Base-by-base conservation (phyloP, 2,113 vertebrate genomes). In the Gadus macrocephalus region DNA sequence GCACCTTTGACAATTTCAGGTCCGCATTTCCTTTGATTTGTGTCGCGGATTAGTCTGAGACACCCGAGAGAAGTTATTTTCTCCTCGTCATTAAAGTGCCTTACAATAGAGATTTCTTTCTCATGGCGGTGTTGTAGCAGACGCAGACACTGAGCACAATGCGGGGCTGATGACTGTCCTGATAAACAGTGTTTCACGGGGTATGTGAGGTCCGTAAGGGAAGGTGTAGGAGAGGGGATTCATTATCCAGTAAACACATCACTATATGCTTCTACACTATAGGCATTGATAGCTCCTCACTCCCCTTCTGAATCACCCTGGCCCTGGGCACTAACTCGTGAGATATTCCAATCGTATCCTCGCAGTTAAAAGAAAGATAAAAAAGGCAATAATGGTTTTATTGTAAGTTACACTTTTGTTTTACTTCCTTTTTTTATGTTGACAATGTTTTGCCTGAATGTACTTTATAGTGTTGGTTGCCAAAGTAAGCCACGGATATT, bases 401-500 rank as follows among this genome's bases (percentile, higher is more conserved):
- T 70, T 73, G 68, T 81, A 78, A 69, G 67, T 74, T 70, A 53
- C 56, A 68, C 68, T 61, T 73, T 11, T 35, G 68, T 71, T 63
- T 78, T 73, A 49, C 42, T 49, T 49, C 42, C 42, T 49, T 49
- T 49, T 49, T 49, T 49, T 49, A 49, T 14, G 11, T 49, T 49
- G 42, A 12, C 11, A 49, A 49, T 49, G 42, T 66, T 35, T 60
- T 63, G 67, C 71, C 72, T 78, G 81, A 88, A 89, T 84, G 83
- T 81, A 83, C 61, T 42, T 81, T 28, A 76, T 76, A 66, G 75
- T 84, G 31, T 15, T 68, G 83, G 86, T 76, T 89, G 84, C 89
- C 74, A 89, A 92, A 91, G 86, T 73, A 84, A 90, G 81, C 91
- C 88, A 89, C 90, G 88, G 94, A 92, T 92, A 88, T 89, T 81